Evolutionary conservation across 2,888 invertebrate species (phyloP).

Genomic region (Hemithea aestivaria): DNA sequence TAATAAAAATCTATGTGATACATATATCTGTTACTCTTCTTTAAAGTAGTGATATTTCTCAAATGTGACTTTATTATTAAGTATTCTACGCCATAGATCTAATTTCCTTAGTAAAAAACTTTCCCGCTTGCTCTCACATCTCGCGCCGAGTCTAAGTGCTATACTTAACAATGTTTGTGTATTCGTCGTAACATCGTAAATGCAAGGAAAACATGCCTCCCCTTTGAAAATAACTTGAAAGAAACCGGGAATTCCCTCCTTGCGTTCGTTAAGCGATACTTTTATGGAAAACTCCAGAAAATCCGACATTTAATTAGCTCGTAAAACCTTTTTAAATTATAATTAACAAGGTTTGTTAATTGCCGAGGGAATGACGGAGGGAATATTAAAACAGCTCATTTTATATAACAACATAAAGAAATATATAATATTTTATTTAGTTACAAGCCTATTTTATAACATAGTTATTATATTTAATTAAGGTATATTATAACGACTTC

Average conservation of each 20-base stretch:
- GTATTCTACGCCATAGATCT: too few relatives aligned
- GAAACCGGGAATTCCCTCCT: slow-evolving; percentile 27
- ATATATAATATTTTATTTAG: too few relatives aligned
- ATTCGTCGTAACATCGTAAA: slow-evolving; percentile 50
- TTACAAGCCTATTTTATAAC: too few relatives aligned
- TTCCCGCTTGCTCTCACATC: slow-evolving; percentile 16
- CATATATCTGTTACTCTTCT: too few relatives aligned
- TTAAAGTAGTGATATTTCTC: too few relatives aligned
- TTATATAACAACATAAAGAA: too few relatives aligned
- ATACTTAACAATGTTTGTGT: slow-evolving; percentile 56
- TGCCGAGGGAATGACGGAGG: slow-evolving; percentile 4
- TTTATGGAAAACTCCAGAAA: slow-evolving; percentile 10
- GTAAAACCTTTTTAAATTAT: slow-evolving; percentile 14
- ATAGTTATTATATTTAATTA: too few relatives aligned
- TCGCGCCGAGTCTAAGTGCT: slow-evolving; percentile 40
- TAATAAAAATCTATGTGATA: too few relatives aligned
- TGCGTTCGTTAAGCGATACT: slow-evolving; percentile 36
- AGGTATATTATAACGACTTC: too few relatives aligned
- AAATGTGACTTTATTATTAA: too few relatives aligned
- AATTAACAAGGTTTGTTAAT: slow-evolving; percentile 18
- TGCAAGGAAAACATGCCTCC: slow-evolving; percentile 46
- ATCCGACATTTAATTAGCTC: slow-evolving; percentile 16
- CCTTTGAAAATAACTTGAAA: slow-evolving; percentile 46
- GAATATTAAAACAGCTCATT: neutral
- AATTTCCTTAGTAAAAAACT: too few relatives aligned